These are phyloP conservation scores for Streptopelia turtur DNA, from an alignment of 2,797 vertebrate genomes.

Conservation along the genomic window DNA sequence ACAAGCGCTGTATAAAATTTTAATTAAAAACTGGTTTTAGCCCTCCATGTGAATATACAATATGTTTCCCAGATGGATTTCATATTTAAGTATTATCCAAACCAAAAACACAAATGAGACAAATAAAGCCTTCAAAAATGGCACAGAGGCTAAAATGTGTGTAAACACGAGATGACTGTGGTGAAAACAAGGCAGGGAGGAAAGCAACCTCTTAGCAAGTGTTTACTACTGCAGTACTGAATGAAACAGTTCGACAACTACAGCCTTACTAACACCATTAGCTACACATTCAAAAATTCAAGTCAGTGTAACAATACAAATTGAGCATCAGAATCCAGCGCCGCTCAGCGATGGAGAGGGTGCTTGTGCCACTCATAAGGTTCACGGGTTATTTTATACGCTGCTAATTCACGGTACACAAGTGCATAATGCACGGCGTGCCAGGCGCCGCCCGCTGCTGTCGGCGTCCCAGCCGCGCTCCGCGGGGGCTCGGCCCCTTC, in stretches of 20 bases:
- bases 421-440: background rate
- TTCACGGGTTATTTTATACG: background rate
- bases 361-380: background rate
- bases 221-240: conserved; percentile 44
- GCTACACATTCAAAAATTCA: background rate
- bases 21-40: conserved; percentile 82
- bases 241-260: background rate
- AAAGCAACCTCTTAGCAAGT: conserved; percentile 63
- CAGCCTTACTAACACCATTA: background rate
- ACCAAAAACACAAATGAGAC: conserved; percentile 76
- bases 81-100: conserved; percentile 79
- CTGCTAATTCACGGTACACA: background rate
- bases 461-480: background rate
- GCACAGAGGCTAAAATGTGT: conserved; percentile 76
- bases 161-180: conserved; percentile 75
- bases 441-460: background rate
- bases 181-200: conserved; percentile 66
- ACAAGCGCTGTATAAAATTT: conserved; percentile 79
- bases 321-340: background rate
- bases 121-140: conserved; percentile 79
- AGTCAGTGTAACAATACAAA: background rate
- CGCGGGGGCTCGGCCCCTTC: background rate
- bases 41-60: conserved; percentile 76
- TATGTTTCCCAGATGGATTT: conserved; percentile 83
- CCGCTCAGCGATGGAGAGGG: background rate